Evolutionary conservation across 1,140 invertebrate genomes (phyloP), one percentile per base, ranked within the genome.

Genomic region (Scaptomyza graminum): DNA sequence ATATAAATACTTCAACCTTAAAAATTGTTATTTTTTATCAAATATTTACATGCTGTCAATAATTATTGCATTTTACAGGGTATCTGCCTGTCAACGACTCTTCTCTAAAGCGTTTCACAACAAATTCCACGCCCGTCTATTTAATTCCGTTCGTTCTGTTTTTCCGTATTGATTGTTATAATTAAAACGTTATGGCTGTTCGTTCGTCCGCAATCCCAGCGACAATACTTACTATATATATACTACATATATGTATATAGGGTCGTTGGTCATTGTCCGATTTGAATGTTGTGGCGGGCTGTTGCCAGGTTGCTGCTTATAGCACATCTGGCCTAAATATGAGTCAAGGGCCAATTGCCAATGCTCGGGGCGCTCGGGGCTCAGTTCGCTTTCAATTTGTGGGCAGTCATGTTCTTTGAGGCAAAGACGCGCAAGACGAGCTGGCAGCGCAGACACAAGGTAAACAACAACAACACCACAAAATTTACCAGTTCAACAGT

Each of bases 371-470:
- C n/a, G 34, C 22, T 11, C 9, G 16, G 46, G 28, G 15, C 54
- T 87, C 74, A 87, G 82, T 87, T 77, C 28, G 28, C 31, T 87
- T 88, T 79, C 52, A 52, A 54, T 67, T 82, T 67, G 82, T 54
- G 65, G 50, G 52, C 43, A 68, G 84, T 56, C 39, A 87, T 87
- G 83, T 88, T 87, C 79, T 71, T 88, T 16, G 69, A 54, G 62
- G 61, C 57, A 54, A 50, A 34, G 31, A 34, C 61, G 70, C 75
- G 76, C 59, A 83, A 63, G 64, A 68, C 62, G 41, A 68, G 73
- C 59, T 76, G 57, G 44, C 62, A 51, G 18, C 75, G 74, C 28
- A 66, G 69, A 49, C 82, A 74, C 64, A 88, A 68, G 82, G 82
- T 87, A 52, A 43, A 18, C 28, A 6, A 34, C 28, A 6, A 34